Evolutionary conservation across 2,888 invertebrate genomes (phyloP), one percentile per base, ranked within the genome.

Genomic region (Arge pagana): DNA sequence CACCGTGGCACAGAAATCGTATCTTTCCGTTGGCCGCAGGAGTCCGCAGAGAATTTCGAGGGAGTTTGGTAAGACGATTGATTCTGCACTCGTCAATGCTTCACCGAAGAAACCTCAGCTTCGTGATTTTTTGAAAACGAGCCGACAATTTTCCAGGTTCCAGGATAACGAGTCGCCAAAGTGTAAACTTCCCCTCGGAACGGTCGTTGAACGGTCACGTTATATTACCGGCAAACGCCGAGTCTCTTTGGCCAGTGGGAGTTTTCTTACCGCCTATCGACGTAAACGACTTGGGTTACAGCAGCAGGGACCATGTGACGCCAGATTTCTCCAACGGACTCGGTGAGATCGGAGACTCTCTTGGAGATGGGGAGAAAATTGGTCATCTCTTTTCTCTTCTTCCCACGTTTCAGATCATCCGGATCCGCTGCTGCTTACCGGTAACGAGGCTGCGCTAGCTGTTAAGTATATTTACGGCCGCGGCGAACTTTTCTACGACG

Each of bases 381-480:
- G 23, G 10, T 66, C 33, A 26, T 19, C 4, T 3, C 4, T 37
- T 21, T 4, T n/a, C 21, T 21, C 1, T 37, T 37, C n/a, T n/a
- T n/a, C n/a, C n/a, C 18, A 24, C 31, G 26, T 54, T 58, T 28
- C 58, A 79, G 78, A 68, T 26, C 70, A 77, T 64, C 72, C 75
- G 19, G 86, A 87, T 70, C 85, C 85, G 0, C 81, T 82, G 57
- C 76, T 86, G 39, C 67, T 85, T 51, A 82, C 82, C 52, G 86
- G 85, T 1, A 76, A 79, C 1, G 80, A 81, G 58, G 86, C 86
- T 1, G 71, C 81, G 54, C 74, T 79, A 57, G 83, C 83, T 3
- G 81, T 84, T 2, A 73, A 72, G 39, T 79, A 79, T 58, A 74
- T 85, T 6, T 81, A 80, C 50, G 76, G 78, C 3, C 83, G 81